Conservation (phyloP, 1,140 invertebrate genomes). For the Zaprionus camerounensis region DNA sequence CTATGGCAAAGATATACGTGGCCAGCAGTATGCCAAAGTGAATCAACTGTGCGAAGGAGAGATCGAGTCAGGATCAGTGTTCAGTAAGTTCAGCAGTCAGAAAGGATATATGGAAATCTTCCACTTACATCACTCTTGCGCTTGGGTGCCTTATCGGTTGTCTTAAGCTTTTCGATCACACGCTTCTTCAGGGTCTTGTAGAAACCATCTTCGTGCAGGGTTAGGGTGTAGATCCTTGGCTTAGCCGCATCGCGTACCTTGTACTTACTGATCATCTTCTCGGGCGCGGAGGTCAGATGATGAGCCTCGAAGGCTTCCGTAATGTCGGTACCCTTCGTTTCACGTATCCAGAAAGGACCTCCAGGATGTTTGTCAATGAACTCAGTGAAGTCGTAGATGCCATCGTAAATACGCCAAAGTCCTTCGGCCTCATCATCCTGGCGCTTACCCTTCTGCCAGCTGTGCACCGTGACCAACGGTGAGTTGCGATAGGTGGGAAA, state of each 20-base stretch:
- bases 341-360: slow-evolving; percentile 87
- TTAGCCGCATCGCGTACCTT: slow-evolving; percentile 85
- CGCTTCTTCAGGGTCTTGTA: slow-evolving; percentile 87
- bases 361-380: slow-evolving; percentile 89
- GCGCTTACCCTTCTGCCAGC: slow-evolving; percentile 86
- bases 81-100: neutral
- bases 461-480: slow-evolving; percentile 63
- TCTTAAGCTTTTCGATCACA: slow-evolving; percentile 84
- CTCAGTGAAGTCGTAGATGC: slow-evolving; percentile 88
- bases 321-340: slow-evolving; percentile 89
- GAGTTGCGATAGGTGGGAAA: slow-evolving; percentile 77
- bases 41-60: slow-evolving; percentile 49
- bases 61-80: neutral
- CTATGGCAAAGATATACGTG: slow-evolving; percentile 85
- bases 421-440: slow-evolving; percentile 87
- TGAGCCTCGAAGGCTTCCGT: slow-evolving; percentile 89
- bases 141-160: slow-evolving; percentile 82
- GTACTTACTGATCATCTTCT: slow-evolving; percentile 86
- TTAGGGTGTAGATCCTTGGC: slow-evolving; percentile 87
- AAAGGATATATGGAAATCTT: neutral
- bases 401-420: slow-evolving; percentile 89
- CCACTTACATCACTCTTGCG: slow-evolving; percentile 76
- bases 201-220: slow-evolving; percentile 88
- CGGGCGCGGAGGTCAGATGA: slow-evolving; percentile 85
- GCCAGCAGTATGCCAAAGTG: slow-evolving; percentile 82